These are phyloP conservation scores for Liolophura sinensis DNA, from an alignment of 1,140 invertebrate species.

Conservation along the genomic window DNA sequence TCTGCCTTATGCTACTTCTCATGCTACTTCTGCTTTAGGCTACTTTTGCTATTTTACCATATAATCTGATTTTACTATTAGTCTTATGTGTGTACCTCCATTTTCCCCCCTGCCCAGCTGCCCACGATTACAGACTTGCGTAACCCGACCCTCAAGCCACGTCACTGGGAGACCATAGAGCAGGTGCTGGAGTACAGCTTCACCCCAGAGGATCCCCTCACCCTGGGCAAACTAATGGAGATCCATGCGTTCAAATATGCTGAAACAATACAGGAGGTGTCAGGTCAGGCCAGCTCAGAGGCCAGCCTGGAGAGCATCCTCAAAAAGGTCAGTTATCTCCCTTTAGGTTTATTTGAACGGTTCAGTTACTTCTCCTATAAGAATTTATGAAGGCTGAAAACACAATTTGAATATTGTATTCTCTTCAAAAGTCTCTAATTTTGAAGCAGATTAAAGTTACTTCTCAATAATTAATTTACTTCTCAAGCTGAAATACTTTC, in stretches of 20 bases:
- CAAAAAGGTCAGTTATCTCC: constrained; percentile 66
- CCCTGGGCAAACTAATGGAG: constrained; percentile 53
- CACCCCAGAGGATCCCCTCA: constrained; percentile 53
- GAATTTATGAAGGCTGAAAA: too few relatives aligned
- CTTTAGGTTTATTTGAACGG: neutral
- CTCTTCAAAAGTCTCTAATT: too few relatives aligned
- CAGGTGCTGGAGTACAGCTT: constrained; percentile 50
- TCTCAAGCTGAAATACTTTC: too few relatives aligned
- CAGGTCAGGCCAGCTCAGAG: constrained; percentile 82
- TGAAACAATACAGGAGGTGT: constrained; percentile 79
- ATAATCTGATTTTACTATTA: too few relatives aligned
- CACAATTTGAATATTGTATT: too few relatives aligned
- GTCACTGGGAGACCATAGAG: constrained; percentile 59
- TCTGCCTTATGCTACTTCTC: too few relatives aligned
- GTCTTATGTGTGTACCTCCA: neutral
- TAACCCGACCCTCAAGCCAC: constrained; percentile 53
- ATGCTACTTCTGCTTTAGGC: too few relatives aligned
- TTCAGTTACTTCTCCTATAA: neutral
- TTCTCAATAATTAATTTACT: too few relatives aligned
- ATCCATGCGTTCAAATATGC: constrained; percentile 70
- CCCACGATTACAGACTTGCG: constrained; percentile 57
- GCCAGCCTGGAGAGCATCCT: constrained; percentile 76
- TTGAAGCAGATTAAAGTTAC: too few relatives aligned
- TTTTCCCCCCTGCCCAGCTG: constrained; percentile 54
- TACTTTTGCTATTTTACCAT: too few relatives aligned